Base-by-base conservation (phyloP, 2,113 vertebrate genomes). In the Syngnathoides biaculeatus region DNA sequence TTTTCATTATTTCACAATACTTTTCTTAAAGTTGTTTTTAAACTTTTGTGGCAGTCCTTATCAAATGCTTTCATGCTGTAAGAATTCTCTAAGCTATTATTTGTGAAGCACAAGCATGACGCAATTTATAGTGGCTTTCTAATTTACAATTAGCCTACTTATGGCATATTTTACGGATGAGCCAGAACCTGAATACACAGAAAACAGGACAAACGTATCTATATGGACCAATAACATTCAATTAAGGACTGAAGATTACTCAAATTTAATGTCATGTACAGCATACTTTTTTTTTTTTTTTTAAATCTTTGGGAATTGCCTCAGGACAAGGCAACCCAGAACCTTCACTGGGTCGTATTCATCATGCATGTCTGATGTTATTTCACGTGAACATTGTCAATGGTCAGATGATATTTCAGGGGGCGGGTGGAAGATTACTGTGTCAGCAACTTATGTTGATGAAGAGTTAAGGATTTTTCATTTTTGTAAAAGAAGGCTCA, bases 381-480 rank as follows among this genome's bases (percentile, higher is more conserved):
- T 60, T 30, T 58, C 35, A 72, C 60, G 53, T 66, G 43, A 59
- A 26, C 53, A 38, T 26, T 55, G 68, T 63, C 6, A 61, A 53
- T 20, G 68, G 61, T 74, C 75, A 69, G 62, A 79, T 77, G 65
- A 75, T 55, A 5, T 26, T 57, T 35, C 5, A 5, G 30, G 30
- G 30, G 30, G 30, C 2, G 5, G 5, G 2, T 2, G 5, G 30
- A 35, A 35, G 5, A 35, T 43, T 52, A 13, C 56, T n/a, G 52
- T 40, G 53, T 22, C 38, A 59, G 42, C 10, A 0, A 48, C 22
- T 17, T 20, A 5, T 35, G 17, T 59, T 1, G n/a, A 19, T 50
- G n/a, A 59, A 10, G 7, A 24, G 12, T n/a, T 69, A 27, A 8
- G 12, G 0, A 53, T 58, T 69, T 72, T 35, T 35, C 30, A 35